Conservation (phyloP, 2,113 vertebrate species). For the Falco punctatus region DNA sequence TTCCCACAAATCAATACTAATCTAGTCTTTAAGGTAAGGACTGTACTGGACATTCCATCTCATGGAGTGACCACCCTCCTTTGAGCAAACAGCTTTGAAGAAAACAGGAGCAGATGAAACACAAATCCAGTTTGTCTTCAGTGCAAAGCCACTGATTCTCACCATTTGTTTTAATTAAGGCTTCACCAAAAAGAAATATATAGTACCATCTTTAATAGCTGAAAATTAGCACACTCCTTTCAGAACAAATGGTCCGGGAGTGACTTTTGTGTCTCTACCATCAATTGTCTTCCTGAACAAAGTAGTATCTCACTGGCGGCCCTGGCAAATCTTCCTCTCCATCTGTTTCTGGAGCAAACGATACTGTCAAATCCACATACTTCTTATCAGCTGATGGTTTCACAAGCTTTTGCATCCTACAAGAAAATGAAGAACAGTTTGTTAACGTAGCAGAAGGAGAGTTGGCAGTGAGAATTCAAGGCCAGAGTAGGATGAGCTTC, state of each 20-base stretch:
- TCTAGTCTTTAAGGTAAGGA: slow-evolving; percentile 9
- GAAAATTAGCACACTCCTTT: slow-evolving; percentile 61
- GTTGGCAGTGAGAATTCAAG: not conserved
- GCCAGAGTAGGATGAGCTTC: not conserved
- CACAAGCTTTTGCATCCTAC: slow-evolving; percentile 97
- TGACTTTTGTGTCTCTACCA: slow-evolving; percentile 46
- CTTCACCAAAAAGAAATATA: slow-evolving; percentile 72
- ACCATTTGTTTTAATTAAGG: slow-evolving; percentile 75
- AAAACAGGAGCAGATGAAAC: slow-evolving; percentile 26
- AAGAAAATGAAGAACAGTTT: slow-evolving; percentile 27
- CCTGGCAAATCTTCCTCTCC: slow-evolving; percentile 95
- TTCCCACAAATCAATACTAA: not conserved
- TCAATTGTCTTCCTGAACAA: slow-evolving; percentile 80
- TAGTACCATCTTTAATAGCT: slow-evolving; percentile 63
- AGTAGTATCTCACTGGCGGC: slow-evolving; percentile 95
- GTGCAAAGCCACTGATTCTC: slow-evolving; percentile 55
- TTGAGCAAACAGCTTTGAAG: slow-evolving; percentile 16
- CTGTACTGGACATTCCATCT: slow-evolving; percentile 42
- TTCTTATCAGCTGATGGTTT: slow-evolving; percentile 90
- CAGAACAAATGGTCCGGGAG: slow-evolving; percentile 52
- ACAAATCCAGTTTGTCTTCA: slow-evolving; percentile 65
- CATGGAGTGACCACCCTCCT: slow-evolving; percentile 5
- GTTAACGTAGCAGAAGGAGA: not conserved
- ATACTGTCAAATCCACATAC: slow-evolving; percentile 96
- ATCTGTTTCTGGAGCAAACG: slow-evolving; percentile 91